Base-by-base conservation (phyloP, 2,888 invertebrate species). In the Drosophila subsilvestris region DNA sequence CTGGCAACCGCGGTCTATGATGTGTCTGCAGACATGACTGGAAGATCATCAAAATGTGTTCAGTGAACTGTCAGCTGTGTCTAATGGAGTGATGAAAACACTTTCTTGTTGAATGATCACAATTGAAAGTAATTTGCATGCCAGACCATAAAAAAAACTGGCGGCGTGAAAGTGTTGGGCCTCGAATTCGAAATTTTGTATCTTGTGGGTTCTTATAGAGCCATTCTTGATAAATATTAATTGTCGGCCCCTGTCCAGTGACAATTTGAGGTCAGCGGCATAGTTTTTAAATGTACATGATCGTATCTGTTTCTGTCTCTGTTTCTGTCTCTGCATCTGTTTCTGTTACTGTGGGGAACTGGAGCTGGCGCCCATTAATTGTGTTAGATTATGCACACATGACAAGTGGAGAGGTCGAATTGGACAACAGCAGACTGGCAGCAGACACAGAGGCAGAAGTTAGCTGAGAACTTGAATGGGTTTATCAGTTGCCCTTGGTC, bases 61-160 rank as follows among this genome's bases (percentile, higher is more conserved):
- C 68, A 71, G 69, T 47, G 58, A 57, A 37, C 42, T 74, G 74
- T 70, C 55, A 76, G 29, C 37, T 18, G 68, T 57, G 70, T 57
- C 73, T 87, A 87, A 89, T 89, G 85, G 74, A 87, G 63, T 60
- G 65, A 70, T 60, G 66, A 74, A 62, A 74, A 76, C 69, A 85
- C 75, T 85, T 86, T 80, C 69, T 76, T 75, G 56, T 76, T 78
- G 56, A 50, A 48, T 63, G 59, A 73, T 51, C 54, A 49, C 87
- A 89, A 87, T 85, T 89, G 82, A 78, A 51, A 66, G 76, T 70
- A 79, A 85, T 83, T 89, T 83, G 89, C 88, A 89, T 83, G 65
- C 50, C 9, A 49, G 49, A 45, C n/a, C 25, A 44, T 25, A 47
- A 37, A 47, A 6, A 6, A 3, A 12, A 25, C 12, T 27, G 32